phyloP scores from a whole-genome alignment of 2,888 invertebrate species.

The Mythimna impura region DNA sequence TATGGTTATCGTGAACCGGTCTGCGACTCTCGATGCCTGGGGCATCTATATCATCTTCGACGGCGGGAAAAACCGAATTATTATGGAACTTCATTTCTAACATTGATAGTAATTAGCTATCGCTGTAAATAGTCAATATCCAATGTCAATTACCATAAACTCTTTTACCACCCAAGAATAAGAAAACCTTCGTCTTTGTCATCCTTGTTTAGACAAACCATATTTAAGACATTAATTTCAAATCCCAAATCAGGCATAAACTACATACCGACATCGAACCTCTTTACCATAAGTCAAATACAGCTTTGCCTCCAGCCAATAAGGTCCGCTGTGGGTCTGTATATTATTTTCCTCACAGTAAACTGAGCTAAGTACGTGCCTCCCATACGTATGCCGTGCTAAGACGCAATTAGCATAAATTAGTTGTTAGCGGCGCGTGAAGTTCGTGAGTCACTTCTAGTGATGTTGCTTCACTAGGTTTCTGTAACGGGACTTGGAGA shows the following conservation, averaged over 20 bases:
- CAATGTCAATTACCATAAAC: neutral
- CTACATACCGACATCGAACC: constrained; percentile 11
- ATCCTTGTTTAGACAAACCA: neutral
- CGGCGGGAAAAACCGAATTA: no score
- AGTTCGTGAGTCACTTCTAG: constrained; percentile 83
- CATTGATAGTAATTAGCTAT: no score
- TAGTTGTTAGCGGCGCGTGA: constrained; percentile 88
- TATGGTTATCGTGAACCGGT: no score
- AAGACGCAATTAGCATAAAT: constrained; percentile 86
- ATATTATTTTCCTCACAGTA: constrained; percentile 69
- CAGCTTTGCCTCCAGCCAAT: constrained; percentile 54
- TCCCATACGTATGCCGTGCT: constrained; percentile 81
- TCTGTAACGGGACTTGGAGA: constrained; percentile 26
- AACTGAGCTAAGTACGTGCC: constrained; percentile 82
- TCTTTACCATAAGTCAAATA: constrained; percentile 49
- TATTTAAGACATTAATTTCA: neutral
- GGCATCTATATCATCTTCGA: no score
- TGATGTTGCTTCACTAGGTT: constrained; percentile 42
- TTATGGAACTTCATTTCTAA: no score
- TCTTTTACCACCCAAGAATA: neutral
- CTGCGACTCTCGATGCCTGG: no score
- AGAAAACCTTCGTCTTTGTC: neutral
- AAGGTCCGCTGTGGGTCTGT: constrained; percentile 61
- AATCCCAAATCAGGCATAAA: constrained; percentile 19
- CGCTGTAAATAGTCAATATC: no score